phyloP scores from a whole-genome alignment of 2,888 invertebrate genomes.

The Subacronicta megacephala region DNA sequence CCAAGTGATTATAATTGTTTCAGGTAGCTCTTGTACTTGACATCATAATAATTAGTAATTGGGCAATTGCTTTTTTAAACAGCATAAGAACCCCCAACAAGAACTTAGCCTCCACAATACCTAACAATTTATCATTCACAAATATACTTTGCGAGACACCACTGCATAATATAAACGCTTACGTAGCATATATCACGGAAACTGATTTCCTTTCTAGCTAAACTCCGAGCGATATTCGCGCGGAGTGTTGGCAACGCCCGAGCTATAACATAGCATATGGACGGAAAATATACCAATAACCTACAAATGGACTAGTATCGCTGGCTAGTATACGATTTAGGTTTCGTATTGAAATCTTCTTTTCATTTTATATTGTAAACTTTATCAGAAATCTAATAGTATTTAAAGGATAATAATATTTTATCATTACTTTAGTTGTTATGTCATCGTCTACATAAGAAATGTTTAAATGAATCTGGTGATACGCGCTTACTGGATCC shows the following conservation, averaged over 20 bases:
- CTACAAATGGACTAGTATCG: slow-evolving; percentile 20
- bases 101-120: too few relatives aligned
- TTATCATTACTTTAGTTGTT: too few relatives aligned
- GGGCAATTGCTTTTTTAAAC: too few relatives aligned
- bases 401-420: too few relatives aligned
- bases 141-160: slow-evolving; percentile 17
- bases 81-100: too few relatives aligned
- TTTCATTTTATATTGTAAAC: not conserved
- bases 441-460: too few relatives aligned
- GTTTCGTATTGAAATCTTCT: slow-evolving; percentile 4
- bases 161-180: slow-evolving; percentile 23
- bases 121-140: slow-evolving; percentile 15
- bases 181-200: slow-evolving; percentile 34
- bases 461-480: too few relatives aligned
- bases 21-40: too few relatives aligned
- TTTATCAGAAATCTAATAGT: too few relatives aligned
- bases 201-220: slow-evolving; percentile 50
- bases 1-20: too few relatives aligned
- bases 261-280: slow-evolving; percentile 36
- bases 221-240: slow-evolving; percentile 33
- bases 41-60: too few relatives aligned
- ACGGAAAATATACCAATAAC: slow-evolving; percentile 47
- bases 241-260: slow-evolving; percentile 38
- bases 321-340: slow-evolving; percentile 9
- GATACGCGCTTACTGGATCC: too few relatives aligned